Conservation (phyloP, 1,140 invertebrate species). For the Medauroidea extradentata region DNA sequence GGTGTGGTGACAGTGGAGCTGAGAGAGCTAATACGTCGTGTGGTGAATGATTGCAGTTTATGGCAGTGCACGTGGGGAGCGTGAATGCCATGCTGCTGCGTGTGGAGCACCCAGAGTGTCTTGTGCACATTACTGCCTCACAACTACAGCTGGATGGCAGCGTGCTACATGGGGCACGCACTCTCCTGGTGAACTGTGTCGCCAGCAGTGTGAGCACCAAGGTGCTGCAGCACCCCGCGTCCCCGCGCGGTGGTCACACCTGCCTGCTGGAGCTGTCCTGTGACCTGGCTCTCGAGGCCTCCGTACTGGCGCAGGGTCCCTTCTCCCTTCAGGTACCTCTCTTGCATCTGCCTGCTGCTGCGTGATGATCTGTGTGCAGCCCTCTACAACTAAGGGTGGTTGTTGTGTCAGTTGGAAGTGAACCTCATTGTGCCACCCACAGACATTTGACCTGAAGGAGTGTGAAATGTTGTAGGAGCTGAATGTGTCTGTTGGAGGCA, state of each 20-base stretch:
- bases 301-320: slow-evolving; percentile 67
- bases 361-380: neutral
- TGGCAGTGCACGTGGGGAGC: slow-evolving; percentile 79
- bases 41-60: too few relatives aligned
- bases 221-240: slow-evolving; percentile 38
- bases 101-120: slow-evolving; percentile 60
- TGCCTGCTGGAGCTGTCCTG: slow-evolving; percentile 66
- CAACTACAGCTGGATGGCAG: slow-evolving; percentile 75
- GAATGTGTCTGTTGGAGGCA: slow-evolving; percentile 62
- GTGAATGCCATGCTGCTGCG: slow-evolving; percentile 68
- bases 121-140: slow-evolving; percentile 68
- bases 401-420: too few relatives aligned
- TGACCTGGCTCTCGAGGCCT: slow-evolving; percentile 67
- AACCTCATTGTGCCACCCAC: too few relatives aligned
- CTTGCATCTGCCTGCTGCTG: neutral
- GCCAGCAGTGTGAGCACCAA: slow-evolving; percentile 36
- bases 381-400: too few relatives aligned
- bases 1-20: too few relatives aligned
- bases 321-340: slow-evolving; percentile 69
- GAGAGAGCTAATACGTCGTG: too few relatives aligned
- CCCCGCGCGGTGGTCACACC: slow-evolving; percentile 33
- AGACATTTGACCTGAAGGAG: neutral
- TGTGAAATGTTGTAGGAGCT: slow-evolving; percentile 58
- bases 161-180: slow-evolving; percentile 64
- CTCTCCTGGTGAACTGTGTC: slow-evolving; percentile 55